These are phyloP conservation scores for Rhipidura dahli DNA, from an alignment of 2,113 vertebrate genomes.

Conservation along the genomic window DNA sequence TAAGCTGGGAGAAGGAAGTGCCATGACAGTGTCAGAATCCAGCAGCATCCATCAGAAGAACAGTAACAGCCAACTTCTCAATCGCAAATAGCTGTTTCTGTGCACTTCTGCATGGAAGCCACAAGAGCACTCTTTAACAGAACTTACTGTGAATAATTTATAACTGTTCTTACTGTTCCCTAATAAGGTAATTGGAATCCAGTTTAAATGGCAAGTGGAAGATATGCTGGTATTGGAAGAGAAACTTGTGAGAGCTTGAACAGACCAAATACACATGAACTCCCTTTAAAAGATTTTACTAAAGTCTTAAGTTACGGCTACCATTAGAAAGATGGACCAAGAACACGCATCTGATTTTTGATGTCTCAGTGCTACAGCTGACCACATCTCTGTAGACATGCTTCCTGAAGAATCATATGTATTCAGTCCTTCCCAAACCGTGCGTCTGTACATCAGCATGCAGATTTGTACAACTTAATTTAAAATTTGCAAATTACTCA, in stretches of 20 bases:
- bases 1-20: background rate
- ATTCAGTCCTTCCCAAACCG: background rate
- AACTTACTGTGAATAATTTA: background rate
- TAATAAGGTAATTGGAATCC: background rate
- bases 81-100: conserved; percentile 40
- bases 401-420: background rate
- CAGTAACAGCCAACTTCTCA: conserved; percentile 48
- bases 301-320: background rate
- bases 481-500: conserved; percentile 35
- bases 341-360: background rate
- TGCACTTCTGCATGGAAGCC: conserved; percentile 54
- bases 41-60: conserved; percentile 59
- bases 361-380: background rate
- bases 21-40: conserved; percentile 13
- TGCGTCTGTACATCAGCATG: background rate
- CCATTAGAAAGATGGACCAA: background rate
- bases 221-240: background rate
- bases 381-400: background rate
- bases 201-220: background rate
- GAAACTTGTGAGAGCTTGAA: background rate
- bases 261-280: fast-evolving
- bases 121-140: conserved; percentile 8
- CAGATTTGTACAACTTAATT: background rate
- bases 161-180: background rate
- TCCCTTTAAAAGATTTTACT: background rate